Evolutionary conservation across 2,113 vertebrate genomes (phyloP).

Genomic region (Taxidea taxus): DNA sequence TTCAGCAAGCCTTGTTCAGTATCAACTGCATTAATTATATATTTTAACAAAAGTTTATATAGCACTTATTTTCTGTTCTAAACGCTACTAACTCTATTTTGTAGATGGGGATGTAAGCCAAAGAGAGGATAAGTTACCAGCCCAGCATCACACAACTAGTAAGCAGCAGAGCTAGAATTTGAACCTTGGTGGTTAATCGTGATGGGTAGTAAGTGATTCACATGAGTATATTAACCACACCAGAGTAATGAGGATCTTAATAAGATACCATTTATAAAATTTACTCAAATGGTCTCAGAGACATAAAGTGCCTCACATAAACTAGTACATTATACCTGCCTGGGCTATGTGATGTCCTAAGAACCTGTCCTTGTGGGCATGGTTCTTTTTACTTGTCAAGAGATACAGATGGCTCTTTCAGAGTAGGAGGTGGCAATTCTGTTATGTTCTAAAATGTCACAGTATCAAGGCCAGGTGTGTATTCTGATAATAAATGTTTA

Average conservation of each 20-base stretch:
- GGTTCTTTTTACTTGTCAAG: not conserved
- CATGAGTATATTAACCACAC: not conserved
- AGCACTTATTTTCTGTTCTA: not conserved
- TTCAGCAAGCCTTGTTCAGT: not conserved
- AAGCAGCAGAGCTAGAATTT: not conserved
- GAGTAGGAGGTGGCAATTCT: not conserved
- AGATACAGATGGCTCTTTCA: not conserved
- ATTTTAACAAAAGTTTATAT: not conserved
- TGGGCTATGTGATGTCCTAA: not conserved
- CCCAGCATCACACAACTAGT: not conserved
- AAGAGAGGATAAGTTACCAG: not conserved
- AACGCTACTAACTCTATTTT: not conserved
- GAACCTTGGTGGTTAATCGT: not conserved
- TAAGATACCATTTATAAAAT: slow-evolving; percentile 43
- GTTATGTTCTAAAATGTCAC: not conserved
- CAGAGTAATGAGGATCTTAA: slow-evolving; percentile 22
- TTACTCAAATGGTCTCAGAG: not conserved
- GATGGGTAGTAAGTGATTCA: not conserved
- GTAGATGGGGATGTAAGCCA: not conserved
- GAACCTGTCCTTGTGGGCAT: not conserved
- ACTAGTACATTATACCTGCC: not conserved
- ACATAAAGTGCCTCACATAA: not conserved
- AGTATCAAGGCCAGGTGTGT: not conserved
- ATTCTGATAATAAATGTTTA: not conserved
- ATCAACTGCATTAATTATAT: not conserved